Conservation (phyloP, 2,888 invertebrate genomes). For the Nowickia ferox region DNA sequence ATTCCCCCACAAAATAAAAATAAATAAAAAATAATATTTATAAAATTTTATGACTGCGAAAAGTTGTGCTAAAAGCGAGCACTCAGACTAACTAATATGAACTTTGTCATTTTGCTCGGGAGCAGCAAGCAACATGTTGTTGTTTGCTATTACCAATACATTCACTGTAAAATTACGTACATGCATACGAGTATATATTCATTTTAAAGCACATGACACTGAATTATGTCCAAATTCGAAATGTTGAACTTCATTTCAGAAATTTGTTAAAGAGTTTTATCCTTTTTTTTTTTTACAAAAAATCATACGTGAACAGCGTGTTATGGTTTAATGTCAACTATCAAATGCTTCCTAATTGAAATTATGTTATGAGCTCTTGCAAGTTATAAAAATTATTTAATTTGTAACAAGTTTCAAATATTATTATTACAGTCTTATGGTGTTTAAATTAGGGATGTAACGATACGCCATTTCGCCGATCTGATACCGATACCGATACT, state of each 20-base stretch:
- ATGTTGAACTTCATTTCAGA: too few species aligned
- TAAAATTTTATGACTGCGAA: conserved; percentile 7
- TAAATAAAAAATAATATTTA: conserved; percentile 20
- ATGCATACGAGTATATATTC: too few species aligned
- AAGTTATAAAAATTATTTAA: neutral
- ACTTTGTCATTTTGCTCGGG: neutral
- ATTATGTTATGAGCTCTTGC: neutral
- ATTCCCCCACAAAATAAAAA: conserved; percentile 9
- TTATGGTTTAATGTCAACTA: too few species aligned
- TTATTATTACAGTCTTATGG: conserved; percentile 36
- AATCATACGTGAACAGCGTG: too few species aligned
- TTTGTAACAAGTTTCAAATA: conserved; percentile 1
- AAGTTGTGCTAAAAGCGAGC: neutral
- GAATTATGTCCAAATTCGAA: too few species aligned
- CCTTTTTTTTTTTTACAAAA: too few species aligned
- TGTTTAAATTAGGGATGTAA: too few species aligned
- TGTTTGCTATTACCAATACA: neutral
- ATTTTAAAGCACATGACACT: too few species aligned
- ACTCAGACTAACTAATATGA: neutral
- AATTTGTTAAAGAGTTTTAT: too few species aligned
- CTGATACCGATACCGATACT: too few species aligned
- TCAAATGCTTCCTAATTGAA: neutral
- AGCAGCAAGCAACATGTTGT: neutral
- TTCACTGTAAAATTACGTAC: neutral
- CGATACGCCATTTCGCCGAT: too few species aligned